These are phyloP conservation scores for Luidia sarsii DNA, from an alignment of 53 echinoderm and acorn worm genomes.

Conservation along the genomic window DNA sequence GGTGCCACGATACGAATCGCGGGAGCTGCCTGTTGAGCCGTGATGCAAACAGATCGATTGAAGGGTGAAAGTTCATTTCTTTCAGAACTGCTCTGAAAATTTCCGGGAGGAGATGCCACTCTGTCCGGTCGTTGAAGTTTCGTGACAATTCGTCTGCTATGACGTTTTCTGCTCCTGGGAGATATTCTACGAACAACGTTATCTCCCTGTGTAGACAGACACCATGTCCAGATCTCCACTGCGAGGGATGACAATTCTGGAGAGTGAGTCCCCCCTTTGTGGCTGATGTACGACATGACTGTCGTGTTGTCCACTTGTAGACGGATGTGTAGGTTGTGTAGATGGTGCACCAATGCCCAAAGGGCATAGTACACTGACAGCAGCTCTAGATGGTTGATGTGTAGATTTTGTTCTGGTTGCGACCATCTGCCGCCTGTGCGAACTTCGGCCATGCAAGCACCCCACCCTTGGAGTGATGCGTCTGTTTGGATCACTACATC, in stretches of 20 bases:
- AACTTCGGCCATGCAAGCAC: background rate
- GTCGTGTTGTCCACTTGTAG: background rate
- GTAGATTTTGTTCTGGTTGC: background rate
- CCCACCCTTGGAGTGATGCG: constrained; percentile 5
- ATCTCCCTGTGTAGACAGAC: background rate
- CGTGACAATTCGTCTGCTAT: background rate
- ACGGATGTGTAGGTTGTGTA: background rate
- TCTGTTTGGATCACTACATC: constrained; percentile 5
- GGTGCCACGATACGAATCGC: constrained; percentile 13
- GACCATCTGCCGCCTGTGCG: background rate
- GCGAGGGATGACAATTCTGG: background rate
- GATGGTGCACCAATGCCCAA: background rate
- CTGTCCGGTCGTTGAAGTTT: too few relatives aligned
- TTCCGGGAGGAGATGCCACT: too few relatives aligned
- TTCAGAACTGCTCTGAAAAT: too few relatives aligned
- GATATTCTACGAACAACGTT: constrained; percentile 4
- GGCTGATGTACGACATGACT: too few relatives aligned
- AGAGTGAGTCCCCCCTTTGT: constrained; percentile 10
- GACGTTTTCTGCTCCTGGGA: background rate
- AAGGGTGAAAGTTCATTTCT: background rate
- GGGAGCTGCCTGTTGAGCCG: constrained; percentile 1
- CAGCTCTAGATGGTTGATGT: background rate
- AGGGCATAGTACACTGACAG: background rate
- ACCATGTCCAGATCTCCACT: constrained; percentile 30
- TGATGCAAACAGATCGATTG: constrained; percentile 37